Evolutionary conservation across 2,888 invertebrate species (phyloP), one percentile per base, ranked within the genome.

Genomic region (Aleiodes testaceus): DNA sequence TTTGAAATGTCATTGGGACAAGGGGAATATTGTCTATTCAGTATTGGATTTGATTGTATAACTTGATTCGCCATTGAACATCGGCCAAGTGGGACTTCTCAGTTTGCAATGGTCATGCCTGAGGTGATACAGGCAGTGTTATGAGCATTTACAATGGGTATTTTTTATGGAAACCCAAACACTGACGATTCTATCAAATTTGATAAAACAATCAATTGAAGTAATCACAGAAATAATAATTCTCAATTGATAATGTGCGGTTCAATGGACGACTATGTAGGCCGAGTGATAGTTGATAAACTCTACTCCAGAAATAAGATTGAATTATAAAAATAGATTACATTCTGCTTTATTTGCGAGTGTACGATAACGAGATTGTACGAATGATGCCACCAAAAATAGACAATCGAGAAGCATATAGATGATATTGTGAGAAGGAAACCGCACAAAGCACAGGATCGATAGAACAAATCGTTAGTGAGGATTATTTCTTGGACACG

Each of bases 311-410:
- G 18, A 59, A 59, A 59, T 59, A 59, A 36, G 42, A 9, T 18
- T 16, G 42, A 16, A 16, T 11, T 14, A 42, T 11, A 18, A 1
- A 30, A 59, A 59, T 59, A 59, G 14, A 30, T 36, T 16, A 2
- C 14, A 1, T 59, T 42, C 36, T 14, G 36, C 16, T 36, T 7
- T 59, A 59, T 59, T 59, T 59, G 36, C 14, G 42, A 59, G 4
- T 18, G 36, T 9, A 42, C 59, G 59, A 59, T 59, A 59, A 59
- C 59, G 42, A 59, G 59, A 59, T 59, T 59, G 59, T 42, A 59
- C 30, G 42, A 59, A 16, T 59, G 36, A 36, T 11, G 2, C 59
- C 3, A 9, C 59, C 36, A 30, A 59, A 18, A 59, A 59, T 59
- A 59, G 16, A n/a, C 16, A 36, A 30, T 59, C 42, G 59, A 59